A percentile compares a stretch with the other conserved stretches of the same genome.
Conservation (phyloP, 2,797 vertebrate genomes). For the Clarias laeviceps region DNA sequence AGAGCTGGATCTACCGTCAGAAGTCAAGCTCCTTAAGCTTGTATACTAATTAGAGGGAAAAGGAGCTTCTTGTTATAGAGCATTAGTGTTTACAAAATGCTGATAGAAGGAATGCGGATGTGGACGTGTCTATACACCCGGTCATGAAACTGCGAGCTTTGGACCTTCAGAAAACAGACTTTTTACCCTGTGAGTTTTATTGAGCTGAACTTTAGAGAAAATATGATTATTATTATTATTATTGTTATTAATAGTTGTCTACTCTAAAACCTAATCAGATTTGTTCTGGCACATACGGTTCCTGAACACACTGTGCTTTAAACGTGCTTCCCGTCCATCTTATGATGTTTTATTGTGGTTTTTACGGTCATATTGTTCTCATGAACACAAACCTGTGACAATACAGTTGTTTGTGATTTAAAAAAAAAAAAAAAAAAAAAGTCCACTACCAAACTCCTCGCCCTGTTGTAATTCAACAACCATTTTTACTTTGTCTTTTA, state of each 20-base stretch:
- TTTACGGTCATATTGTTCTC: slow-evolving; percentile 24
- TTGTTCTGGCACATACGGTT: slow-evolving; percentile 24
- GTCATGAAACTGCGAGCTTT: neutral
- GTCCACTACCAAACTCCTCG: neutral
- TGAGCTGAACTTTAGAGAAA: slow-evolving; percentile 5
- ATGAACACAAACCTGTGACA: neutral
- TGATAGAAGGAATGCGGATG: neutral
- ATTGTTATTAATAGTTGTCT: neutral
- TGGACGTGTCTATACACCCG: neutral
- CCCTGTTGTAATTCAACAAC: slow-evolving; percentile 38
- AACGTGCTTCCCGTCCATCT: slow-evolving; percentile 21
- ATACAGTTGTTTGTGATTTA: slow-evolving; percentile 3
- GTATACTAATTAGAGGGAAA: neutral
- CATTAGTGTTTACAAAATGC: neutral
- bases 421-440: slow-evolving; percentile 7
- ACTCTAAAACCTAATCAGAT: neutral
- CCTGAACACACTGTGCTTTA: slow-evolving; percentile 12
- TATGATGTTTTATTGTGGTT: slow-evolving; percentile 36
- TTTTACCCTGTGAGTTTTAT: neutral
- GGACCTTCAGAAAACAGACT: slow-evolving; percentile 1
- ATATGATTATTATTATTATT: neutral
- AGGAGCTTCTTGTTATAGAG: neutral
- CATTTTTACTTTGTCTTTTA: slow-evolving; percentile 38
- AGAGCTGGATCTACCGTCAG: slow-evolving; percentile 2
- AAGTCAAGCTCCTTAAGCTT: neutral